Evolutionary conservation across 1,140 invertebrate genomes (phyloP), one percentile per base, ranked within the genome.

Genomic region (Aphis gossypii): DNA sequence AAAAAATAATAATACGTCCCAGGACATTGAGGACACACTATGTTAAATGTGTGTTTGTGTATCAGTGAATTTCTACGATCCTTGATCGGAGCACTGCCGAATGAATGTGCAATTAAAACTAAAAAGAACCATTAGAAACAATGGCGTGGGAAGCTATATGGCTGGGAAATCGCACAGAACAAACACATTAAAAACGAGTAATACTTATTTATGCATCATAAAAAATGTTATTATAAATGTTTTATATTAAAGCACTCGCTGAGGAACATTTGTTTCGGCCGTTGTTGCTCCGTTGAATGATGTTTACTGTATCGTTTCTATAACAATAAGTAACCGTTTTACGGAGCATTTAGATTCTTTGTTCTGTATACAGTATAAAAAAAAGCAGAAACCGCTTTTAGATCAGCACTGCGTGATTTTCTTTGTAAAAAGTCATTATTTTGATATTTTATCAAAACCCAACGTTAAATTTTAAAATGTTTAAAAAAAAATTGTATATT

Each of bases 161-260:
- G 30, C 30, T 48, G 46, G 46, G 18, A 88, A 51, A 35, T 35
- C 23, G 18, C 35, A 88, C 46, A 88, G 87, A 88, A 88, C 87
- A 88, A 88, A 51, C 87, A 51, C 41, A 51, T 88, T 88, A 88
- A 87, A 87, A 51, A n/a, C 18, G n/a, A 88, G 23, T 88, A 35
- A 48, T 88, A 88, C 46, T 88, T 88, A 51, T 88, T 88, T 88
- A 88, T 88, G 46, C 87, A 35, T 88, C 87, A 54, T 88, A 88
- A 88, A 88, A 88, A 88, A 51, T 88, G 87, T 88, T 88, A 51
- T 51, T 88, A 54, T 54, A 88, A 88, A 51, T 88, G 30, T 88
- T 51, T 51, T 88, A 56, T 56, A 46, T 48, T 38, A 23, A n/a
- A 20, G 44, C 21, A 87, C 44, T 87, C n/a, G 21, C 23, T 2